phyloP scores from a whole-genome alignment of 37 sponge, comb jelly and placozoan genomes.

The Axinella damicornis region DNA sequence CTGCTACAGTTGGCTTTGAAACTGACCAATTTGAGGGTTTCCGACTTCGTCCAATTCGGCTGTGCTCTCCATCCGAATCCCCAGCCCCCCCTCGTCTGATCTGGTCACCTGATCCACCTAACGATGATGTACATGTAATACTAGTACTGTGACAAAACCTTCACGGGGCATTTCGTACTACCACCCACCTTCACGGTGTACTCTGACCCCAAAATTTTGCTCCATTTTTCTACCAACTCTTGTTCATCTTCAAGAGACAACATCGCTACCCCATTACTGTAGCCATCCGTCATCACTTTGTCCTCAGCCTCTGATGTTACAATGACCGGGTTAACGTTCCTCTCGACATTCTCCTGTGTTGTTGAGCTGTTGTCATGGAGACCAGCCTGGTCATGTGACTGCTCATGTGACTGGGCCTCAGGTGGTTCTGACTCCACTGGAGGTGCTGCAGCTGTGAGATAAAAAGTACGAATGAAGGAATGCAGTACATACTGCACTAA shows the following conservation, averaged over 20 bases:
- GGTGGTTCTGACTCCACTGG: no score
- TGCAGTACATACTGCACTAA: background rate
- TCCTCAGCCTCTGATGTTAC: no score
- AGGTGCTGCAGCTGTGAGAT: no score
- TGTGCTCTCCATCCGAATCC: constrained; percentile 72
- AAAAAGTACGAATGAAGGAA: background rate
- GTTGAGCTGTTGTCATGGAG: background rate
- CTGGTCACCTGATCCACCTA: constrained; percentile 27
- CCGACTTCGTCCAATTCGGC: constrained; percentile 62
- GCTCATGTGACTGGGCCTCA: background rate
- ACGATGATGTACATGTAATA: background rate
- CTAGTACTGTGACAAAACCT: background rate
- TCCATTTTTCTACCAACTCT: constrained; percentile 44
- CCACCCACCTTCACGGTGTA: constrained; percentile 22
- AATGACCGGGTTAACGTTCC: no score
- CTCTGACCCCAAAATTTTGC: constrained; percentile 21
- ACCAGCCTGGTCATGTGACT: background rate
- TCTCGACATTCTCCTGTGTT: no score
- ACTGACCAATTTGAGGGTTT: constrained; percentile 1
- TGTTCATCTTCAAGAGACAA: background rate
- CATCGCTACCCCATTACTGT: no score
- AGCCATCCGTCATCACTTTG: no score
- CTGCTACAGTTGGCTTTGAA: no score
- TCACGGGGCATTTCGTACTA: background rate
- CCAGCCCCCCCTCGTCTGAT: constrained; percentile 36